Percentiles rank a stretch among this genome's conserved stretches.
Evolutionary conservation across 2,888 invertebrate genomes (phyloP).

Genomic region (Acrobasis repandana): DNA sequence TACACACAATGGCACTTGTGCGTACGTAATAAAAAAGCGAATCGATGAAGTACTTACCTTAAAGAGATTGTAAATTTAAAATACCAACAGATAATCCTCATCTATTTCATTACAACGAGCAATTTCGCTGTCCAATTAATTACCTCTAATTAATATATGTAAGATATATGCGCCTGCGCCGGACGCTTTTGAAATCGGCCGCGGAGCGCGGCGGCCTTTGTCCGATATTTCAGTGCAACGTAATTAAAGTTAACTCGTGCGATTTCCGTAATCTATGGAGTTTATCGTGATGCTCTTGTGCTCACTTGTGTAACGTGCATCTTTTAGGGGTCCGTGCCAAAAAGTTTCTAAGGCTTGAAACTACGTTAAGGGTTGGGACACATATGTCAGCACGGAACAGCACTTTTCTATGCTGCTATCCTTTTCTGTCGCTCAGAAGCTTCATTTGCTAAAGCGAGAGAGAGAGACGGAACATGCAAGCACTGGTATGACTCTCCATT

Average conservation of each 20-base stretch:
- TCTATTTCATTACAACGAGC: slow-evolving; percentile 15
- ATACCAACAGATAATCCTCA: neutral
- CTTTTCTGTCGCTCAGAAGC: no score
- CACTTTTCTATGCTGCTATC: no score
- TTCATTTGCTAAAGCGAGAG: no score
- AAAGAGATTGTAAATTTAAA: neutral
- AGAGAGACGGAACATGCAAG: no score
- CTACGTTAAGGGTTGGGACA: no score
- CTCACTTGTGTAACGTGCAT: neutral
- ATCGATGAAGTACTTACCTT: no score
- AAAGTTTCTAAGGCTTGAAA: no score
- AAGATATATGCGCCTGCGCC: slow-evolving; percentile 44
- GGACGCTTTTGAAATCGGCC: slow-evolving; percentile 51
- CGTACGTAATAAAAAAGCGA: no score
- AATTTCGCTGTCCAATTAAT: slow-evolving; percentile 18
- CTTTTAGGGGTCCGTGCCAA: neutral
- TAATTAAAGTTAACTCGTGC: neutral
- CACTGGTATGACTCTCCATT: no score
- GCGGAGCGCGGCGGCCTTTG: slow-evolving; percentile 49
- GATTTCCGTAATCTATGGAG: slow-evolving; percentile 15
- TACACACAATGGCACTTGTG: no score
- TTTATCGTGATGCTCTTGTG: slow-evolving; percentile 1
- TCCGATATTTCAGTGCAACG: slow-evolving; percentile 15
- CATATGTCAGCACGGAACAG: no score
- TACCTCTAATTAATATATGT: slow-evolving; percentile 36